Base-by-base conservation (phyloP, 2,888 invertebrate genomes). In the Xylocampa areola region DNA sequence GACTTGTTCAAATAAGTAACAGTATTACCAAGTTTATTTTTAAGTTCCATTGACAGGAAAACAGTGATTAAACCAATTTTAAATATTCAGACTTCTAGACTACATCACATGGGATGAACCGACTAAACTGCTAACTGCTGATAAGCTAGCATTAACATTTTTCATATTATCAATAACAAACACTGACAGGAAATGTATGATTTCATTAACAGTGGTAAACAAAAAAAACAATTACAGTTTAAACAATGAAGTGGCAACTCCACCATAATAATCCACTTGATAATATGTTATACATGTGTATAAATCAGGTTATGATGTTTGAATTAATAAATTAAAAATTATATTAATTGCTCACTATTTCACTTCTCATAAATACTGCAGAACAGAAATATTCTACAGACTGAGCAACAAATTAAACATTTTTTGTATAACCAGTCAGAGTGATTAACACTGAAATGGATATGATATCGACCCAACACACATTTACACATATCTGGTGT, bases 191-290 rank as follows among this genome's bases (percentile, higher is more conserved):
- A 73, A 61, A 13, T 35, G 29, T 41, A 44, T 27, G 50, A 50
- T 47, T 23, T 48, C 43, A 60, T 52, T 50, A 19, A 50, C 35
- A 51, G 13, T 57, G 58, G 73, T 59, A 74, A 69, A 54, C 6
- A 45, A 59, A 60, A 47, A 50, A 52, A 55, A 23, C 7, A 62
- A 64, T 73, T 74, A 74, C 74, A 54, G 36, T 73, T 73, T 7
- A 76, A 54, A 65, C 40, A 61, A 35, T 63, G 43, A 7, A 74
- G 59, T 37, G 69, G 76, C 58, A 74, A 33, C 33, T 74, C 73
- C 52, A 63, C 55, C 64, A 76, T 71, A 35, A 32, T 39, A 48
- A 41, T 13, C n/a, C n/a, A n/a, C n/a, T n/a, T n/a, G n/a, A 23
- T 2, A 23, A 25, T 39, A 14, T 23, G 35, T n/a, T n/a, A n/a